Evolutionary conservation across 2,113 vertebrate genomes (phyloP).

Genomic region (Anguilla rostrata): DNA sequence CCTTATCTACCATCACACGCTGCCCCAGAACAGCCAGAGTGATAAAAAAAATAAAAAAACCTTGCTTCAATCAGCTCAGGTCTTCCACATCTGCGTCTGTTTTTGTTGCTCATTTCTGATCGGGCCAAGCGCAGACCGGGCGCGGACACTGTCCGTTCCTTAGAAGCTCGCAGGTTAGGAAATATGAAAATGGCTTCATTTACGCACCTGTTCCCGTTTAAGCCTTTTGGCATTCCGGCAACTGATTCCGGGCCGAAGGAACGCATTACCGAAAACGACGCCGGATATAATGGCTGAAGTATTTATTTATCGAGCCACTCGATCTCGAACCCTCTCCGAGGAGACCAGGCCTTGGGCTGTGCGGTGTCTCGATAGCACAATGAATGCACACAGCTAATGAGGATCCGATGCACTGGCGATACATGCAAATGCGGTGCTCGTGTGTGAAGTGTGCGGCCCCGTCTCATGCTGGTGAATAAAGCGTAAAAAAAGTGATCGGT

Average conservation of each 20-base stretch:
- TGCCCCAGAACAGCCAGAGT: not conserved
- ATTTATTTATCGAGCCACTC: conserved; percentile 17
- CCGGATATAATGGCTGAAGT: conserved; percentile 3
- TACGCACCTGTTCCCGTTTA: conserved; percentile 20
- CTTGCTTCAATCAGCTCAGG: not conserved
- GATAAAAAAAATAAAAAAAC: not conserved
- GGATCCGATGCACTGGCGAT: not conserved
- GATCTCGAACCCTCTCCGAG: not conserved
- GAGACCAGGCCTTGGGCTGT: not conserved
- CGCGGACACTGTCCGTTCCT: not conserved
- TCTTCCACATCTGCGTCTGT: not conserved
- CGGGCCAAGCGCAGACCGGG: not conserved
- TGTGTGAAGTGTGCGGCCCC: not conserved
- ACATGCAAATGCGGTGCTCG: not conserved
- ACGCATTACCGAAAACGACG: conserved; percentile 8
- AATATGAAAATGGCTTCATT: conserved; percentile 6
- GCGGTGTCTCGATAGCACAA: not conserved
- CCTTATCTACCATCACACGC: not conserved
- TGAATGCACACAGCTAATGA: not conserved
- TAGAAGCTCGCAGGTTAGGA: conserved; percentile 2
- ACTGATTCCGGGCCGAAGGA: conserved; percentile 5
- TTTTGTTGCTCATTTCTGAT: conserved; percentile 2
- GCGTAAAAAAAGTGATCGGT: not conserved
- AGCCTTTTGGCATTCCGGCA: conserved; percentile 13
- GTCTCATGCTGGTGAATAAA: not conserved